Evolutionary conservation across 1,140 invertebrate species (phyloP).

Genomic region (Brachionus plicatilis): DNA sequence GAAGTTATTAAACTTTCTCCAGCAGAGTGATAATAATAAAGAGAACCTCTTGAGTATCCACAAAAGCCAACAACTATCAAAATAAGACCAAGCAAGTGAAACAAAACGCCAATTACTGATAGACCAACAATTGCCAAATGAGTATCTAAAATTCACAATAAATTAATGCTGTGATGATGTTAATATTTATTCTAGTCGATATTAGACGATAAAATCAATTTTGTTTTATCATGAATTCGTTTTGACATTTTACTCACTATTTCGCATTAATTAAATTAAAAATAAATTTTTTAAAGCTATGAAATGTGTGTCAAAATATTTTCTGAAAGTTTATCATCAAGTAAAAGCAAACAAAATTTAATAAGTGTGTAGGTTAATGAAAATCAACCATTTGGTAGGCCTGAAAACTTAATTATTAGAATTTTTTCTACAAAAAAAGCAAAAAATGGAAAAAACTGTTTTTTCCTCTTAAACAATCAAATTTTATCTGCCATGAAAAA

Average conservation of each 20-base stretch:
- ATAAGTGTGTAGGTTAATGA: no score
- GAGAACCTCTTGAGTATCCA: slow-evolving; percentile 37
- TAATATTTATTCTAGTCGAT: not conserved
- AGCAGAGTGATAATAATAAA: slow-evolving; percentile 44
- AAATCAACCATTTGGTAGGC: not conserved
- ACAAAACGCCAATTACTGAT: slow-evolving; percentile 40
- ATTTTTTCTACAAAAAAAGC: not conserved
- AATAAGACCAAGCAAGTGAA: slow-evolving; percentile 38
- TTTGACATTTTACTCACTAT: not conserved
- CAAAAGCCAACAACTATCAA: slow-evolving; percentile 41
- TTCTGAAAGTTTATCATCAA: not conserved
- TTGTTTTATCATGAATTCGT: not conserved
- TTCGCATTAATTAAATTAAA: not conserved
- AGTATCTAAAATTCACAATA: slow-evolving; percentile 38
- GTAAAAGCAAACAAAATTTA: no score
- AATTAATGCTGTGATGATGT: not conserved
- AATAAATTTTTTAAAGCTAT: not conserved
- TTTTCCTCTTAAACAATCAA: not conserved
- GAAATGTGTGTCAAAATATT: not conserved
- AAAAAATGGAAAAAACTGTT: not conserved
- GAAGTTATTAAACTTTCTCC: slow-evolving; percentile 41
- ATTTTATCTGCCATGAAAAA: not conserved
- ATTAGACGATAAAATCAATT: not conserved
- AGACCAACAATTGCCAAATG: slow-evolving; percentile 41
- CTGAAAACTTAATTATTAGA: not conserved